Evolutionary conservation across 92 coral and sea anemone genomes (phyloP).

Genomic region (Nematostella vectensis): DNA sequence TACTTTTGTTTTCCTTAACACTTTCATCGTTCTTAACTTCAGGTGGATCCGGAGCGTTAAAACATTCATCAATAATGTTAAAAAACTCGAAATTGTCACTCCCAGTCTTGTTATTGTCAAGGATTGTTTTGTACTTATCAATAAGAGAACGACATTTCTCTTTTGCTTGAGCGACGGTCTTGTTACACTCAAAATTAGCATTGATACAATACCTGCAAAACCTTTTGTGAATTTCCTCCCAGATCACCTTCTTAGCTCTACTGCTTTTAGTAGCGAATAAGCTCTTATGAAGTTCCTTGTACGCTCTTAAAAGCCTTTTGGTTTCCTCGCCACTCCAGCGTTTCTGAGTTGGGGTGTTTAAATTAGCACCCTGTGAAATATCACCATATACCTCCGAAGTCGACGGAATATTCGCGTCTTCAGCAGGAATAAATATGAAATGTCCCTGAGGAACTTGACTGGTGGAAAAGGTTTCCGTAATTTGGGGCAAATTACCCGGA

Average conservation of each 20-base stretch:
- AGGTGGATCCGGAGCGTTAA: constrained; percentile 7
- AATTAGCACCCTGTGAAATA: not conserved
- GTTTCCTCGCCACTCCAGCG: constrained; percentile 27
- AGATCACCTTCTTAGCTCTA: constrained; percentile 20
- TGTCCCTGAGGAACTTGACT: not conserved
- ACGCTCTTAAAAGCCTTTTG: constrained; percentile 17
- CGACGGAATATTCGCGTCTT: not conserved
- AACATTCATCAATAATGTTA: constrained; percentile 2
- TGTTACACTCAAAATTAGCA: constrained; percentile 12
- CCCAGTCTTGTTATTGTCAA: constrained; percentile 39
- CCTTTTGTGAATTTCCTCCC: constrained; percentile 11
- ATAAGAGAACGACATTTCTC: constrained; percentile 36
- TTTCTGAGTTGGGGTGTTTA: constrained; percentile 2
- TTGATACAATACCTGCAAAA: constrained; percentile 26
- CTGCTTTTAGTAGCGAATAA: constrained; percentile 25
- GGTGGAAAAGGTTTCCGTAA: not conserved
- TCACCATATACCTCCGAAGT: not conserved
- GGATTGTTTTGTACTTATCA: constrained; percentile 30
- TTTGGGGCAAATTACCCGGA: not conserved
- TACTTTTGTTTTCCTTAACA: constrained; percentile 4
- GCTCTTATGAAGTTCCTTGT: constrained; percentile 16
- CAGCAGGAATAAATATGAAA: not conserved
- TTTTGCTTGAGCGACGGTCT: constrained; percentile 26
- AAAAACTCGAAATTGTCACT: constrained; percentile 29
- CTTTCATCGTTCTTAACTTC: constrained; percentile 6